Conservation (phyloP, 2,888 invertebrate species). For the Meghimatium bilineatum region DNA sequence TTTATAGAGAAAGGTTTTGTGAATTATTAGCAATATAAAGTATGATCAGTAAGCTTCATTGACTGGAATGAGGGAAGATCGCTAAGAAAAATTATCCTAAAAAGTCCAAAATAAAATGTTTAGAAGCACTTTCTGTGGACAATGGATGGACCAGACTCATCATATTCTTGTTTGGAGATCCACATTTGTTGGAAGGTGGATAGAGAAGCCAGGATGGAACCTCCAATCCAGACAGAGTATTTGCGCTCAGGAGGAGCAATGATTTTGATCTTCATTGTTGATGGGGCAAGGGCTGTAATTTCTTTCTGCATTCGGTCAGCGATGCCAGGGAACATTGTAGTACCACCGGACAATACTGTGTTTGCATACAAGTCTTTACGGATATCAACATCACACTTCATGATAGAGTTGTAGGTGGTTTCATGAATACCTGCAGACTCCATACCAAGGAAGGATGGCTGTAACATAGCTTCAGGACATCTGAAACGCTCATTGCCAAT, state of each 20-base stretch:
- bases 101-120: slow-evolving; percentile 76
- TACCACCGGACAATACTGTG: slow-evolving; percentile 6
- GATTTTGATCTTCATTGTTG: slow-evolving; percentile 23
- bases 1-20: too few relatives aligned
- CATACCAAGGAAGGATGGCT: slow-evolving; percentile 22
- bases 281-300: not conserved
- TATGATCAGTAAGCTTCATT: too few relatives aligned
- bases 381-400: slow-evolving; percentile 23
- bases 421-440: slow-evolving; percentile 19
- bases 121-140: slow-evolving; percentile 48
- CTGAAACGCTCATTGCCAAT: slow-evolving; percentile 21
- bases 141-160: slow-evolving; percentile 16
- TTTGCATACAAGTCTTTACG: slow-evolving; percentile 15
- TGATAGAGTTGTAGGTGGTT: slow-evolving; percentile 25
- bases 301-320: slow-evolving; percentile 20
- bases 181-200: slow-evolving; percentile 27
- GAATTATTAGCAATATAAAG: too few relatives aligned
- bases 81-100: not conserved
- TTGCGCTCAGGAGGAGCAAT: slow-evolving; percentile 19
- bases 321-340: slow-evolving; percentile 18
- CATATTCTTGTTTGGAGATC: slow-evolving; percentile 24
- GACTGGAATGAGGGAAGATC: too few relatives aligned
- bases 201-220: slow-evolving; percentile 15
- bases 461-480: slow-evolving; percentile 16
- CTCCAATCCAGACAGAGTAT: slow-evolving; percentile 24